Base-by-base conservation (phyloP, 2,113 vertebrate genomes). In the Dolichallabes microphthalmus region DNA sequence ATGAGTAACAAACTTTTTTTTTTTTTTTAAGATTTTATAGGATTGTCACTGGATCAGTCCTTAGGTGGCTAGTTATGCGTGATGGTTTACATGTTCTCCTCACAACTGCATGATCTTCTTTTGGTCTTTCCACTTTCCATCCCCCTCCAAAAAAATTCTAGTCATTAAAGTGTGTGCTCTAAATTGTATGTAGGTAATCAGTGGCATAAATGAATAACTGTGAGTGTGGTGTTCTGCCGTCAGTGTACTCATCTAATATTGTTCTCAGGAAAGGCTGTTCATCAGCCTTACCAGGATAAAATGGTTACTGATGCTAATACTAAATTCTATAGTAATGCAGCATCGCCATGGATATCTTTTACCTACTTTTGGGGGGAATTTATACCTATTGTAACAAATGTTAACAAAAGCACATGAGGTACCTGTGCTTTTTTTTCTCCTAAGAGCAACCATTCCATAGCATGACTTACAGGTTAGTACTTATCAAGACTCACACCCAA, bases 401-500 rank as follows among this genome's bases (percentile, higher is more conserved):
- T 57, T 32, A 27, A 53, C 1, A 35, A 14, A 60, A 45, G 57
- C 2, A 68, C 27, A 19, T 73, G 19, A 55, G 39, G 55, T 32
- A 50, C 15, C 3, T 55, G 19, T 20, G 30, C n/a, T 8, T 58
- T 15, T 32, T 61, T 53, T 19, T 64, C 10, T 64, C 9, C 45
- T 45, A 45, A 75, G 25, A n/a, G 10, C 12, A 22, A 12, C 71
- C 32, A 25, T 13, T 14, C 27, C 87, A 91, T 90, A 92, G 86
- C 88, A 89, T 91, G 88, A 90, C 88, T 89, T 89, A 85, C 86
- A 88, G 83, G 73, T 66, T 86, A 82, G 69, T 82, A 89, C 91
- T 91, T 92, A 91, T 91, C 20, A 50, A 83, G 57, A 68, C 88
- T 91, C 88, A 86, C 89, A 86, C 91, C 86, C 82, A 83, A 89